Conservation (phyloP, 2,113 vertebrate species). For the Nanorana parkeri region DNA sequence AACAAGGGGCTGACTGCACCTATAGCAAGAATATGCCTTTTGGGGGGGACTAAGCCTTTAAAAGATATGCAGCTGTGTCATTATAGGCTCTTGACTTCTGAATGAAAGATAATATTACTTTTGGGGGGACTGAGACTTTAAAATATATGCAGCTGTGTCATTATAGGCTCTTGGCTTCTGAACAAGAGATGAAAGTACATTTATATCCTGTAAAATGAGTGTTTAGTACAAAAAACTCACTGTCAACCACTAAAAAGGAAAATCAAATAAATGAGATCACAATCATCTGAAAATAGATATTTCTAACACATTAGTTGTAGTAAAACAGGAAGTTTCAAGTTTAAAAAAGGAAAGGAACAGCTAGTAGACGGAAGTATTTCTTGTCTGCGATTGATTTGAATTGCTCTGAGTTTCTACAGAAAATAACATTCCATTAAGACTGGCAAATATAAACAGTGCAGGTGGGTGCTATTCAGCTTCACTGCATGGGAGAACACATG, state of each 20-base stretch:
- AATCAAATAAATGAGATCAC: background rate
- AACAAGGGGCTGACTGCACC: no score
- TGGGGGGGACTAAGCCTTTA: no score
- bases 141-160: background rate
- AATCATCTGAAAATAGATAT: background rate
- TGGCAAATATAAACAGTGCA: background rate
- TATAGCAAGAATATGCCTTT: no score
- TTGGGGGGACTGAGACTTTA: no score
- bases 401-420: background rate
- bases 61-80: no score
- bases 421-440: background rate
- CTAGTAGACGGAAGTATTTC: background rate
- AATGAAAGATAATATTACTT: no score
- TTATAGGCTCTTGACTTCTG: no score
- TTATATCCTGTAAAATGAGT: background rate
- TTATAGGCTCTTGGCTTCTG: background rate
- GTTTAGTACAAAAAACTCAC: background rate
- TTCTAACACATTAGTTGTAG: background rate
- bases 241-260: background rate
- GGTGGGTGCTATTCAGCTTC: conserved; percentile 3
- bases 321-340: conserved; percentile 13
- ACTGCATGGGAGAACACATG: background rate
- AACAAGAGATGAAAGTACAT: no score
- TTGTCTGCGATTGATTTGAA: background rate
- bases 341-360: background rate